Evolutionary conservation across 2,797 vertebrate genomes (phyloP).

Genomic region (Gymnodraco acuticeps): DNA sequence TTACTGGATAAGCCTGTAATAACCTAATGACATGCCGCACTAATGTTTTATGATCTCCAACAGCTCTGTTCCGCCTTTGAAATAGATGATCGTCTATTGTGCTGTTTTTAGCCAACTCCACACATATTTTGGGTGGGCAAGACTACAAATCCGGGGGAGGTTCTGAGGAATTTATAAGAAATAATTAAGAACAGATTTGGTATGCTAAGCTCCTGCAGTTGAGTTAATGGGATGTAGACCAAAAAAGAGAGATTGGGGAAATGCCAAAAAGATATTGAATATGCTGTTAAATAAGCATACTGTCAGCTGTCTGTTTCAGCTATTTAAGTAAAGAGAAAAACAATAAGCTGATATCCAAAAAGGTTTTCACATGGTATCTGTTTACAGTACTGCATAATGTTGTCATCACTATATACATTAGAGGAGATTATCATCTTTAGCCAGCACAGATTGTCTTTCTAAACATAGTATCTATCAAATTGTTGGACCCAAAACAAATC

Average conservation of each 20-base stretch:
- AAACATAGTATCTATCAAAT: background rate
- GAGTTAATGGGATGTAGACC: conserved; percentile 75
- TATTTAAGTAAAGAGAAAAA: conserved; percentile 42
- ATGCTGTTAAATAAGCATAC: conserved; percentile 61
- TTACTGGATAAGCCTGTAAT: conserved; percentile 77
- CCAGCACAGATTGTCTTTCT: conserved; percentile 13
- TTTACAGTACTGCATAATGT: conserved; percentile 28
- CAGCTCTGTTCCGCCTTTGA: conserved; percentile 73
- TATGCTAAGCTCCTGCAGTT: conserved; percentile 76
- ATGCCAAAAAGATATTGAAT: conserved; percentile 67
- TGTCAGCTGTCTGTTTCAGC: conserved; percentile 52
- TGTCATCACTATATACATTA: conserved; percentile 30
- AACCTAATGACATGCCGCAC: conserved; percentile 72
- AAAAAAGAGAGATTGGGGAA: conserved; percentile 61
- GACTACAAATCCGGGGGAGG: conserved; percentile 69
- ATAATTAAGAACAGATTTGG: conserved; percentile 82
- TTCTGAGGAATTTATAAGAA: conserved; percentile 78
- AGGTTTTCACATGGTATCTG: conserved; percentile 25
- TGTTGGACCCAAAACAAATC: background rate
- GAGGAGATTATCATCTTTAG: conserved; percentile 26
- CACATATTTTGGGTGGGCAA: conserved; percentile 72
- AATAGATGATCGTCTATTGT: conserved; percentile 75
- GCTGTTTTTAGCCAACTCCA: conserved; percentile 62
- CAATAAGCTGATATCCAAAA: conserved; percentile 53
- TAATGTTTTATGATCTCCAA: conserved; percentile 81